These are phyloP conservation scores for Hymenopus coronatus DNA, from an alignment of 2,888 invertebrate genomes.

Conservation along the genomic window DNA sequence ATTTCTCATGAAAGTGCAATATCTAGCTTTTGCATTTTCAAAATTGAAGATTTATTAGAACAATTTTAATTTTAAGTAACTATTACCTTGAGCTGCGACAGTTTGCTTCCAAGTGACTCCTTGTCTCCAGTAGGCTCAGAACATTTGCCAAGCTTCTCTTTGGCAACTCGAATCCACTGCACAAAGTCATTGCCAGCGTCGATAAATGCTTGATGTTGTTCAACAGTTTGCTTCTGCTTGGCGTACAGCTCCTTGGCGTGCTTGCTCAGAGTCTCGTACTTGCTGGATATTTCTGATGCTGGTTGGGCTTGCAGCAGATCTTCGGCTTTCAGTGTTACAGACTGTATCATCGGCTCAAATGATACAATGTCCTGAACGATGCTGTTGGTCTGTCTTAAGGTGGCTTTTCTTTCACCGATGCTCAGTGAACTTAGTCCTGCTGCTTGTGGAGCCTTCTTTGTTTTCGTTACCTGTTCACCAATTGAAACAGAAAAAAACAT, in stretches of 20 bases:
- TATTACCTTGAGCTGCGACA: constrained; percentile 69
- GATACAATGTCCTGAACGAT: constrained; percentile 96
- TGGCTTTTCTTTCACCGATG: constrained; percentile 83
- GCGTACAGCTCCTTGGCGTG: constrained; percentile 87
- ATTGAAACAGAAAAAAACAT: background rate
- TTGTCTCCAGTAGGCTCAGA: constrained; percentile 91
- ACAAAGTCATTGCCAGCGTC: constrained; percentile 89
- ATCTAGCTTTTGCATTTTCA: too few relatives aligned
- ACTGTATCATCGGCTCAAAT: constrained; percentile 96
- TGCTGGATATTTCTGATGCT: constrained; percentile 85
- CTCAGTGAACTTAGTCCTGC: constrained; percentile 73
- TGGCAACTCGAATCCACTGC: constrained; percentile 88
- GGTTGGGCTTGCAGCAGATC: constrained; percentile 88
- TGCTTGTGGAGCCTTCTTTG: constrained; percentile 67
- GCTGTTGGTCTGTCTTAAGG: constrained; percentile 85
- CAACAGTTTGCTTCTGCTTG: constrained; percentile 84
- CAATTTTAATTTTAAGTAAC: background rate
- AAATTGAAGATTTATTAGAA: background rate
- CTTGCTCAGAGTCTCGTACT: constrained; percentile 85
- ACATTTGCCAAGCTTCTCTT: constrained; percentile 86
- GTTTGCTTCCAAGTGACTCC: constrained; percentile 81
- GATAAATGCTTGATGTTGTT: constrained; percentile 87
- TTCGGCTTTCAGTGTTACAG: constrained; percentile 89
- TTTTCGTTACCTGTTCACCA: constrained; percentile 57
- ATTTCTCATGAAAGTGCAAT: too few relatives aligned